Conservation (phyloP, 1,140 invertebrate species). For the Sesamia nonagrioides region DNA sequence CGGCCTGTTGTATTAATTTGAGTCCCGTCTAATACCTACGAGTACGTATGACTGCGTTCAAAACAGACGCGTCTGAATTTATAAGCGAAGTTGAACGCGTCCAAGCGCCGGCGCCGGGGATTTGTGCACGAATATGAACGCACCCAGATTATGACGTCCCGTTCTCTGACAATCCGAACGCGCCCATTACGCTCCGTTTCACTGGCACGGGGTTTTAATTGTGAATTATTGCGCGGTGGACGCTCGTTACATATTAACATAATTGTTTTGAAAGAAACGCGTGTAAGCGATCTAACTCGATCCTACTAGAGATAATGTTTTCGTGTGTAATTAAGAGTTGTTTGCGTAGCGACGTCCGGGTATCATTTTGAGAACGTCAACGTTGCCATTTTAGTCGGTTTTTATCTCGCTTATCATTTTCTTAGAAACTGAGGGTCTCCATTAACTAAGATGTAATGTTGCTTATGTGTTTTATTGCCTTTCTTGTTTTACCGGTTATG, state of each 20-base stretch:
- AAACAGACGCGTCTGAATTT: constrained; percentile 74
- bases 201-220: constrained; percentile 72
- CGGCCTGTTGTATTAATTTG: constrained; percentile 82
- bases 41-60: constrained; percentile 71
- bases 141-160: constrained; percentile 79
- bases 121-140: constrained; percentile 70
- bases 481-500: constrained; percentile 63
- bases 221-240: constrained; percentile 75
- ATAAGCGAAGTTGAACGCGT: constrained; percentile 73
- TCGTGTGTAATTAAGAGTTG: constrained; percentile 75
- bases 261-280: constrained; percentile 85
- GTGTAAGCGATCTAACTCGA: constrained; percentile 77
- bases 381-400: constrained; percentile 74
- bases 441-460: constrained; percentile 71
- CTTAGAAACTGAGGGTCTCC: constrained; percentile 71
- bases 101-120: constrained; percentile 57
- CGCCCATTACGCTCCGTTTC: constrained; percentile 66
- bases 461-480: constrained; percentile 66
- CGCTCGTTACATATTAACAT: constrained; percentile 75
- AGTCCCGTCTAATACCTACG: constrained; percentile 80
- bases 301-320: constrained; percentile 76
- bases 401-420: constrained; percentile 75
- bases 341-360: constrained; percentile 80
- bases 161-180: constrained; percentile 70
- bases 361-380: constrained; percentile 63